These are phyloP conservation scores for Pteruthius melanotis DNA, from an alignment of 2,113 vertebrate species.

Conservation along the genomic window DNA sequence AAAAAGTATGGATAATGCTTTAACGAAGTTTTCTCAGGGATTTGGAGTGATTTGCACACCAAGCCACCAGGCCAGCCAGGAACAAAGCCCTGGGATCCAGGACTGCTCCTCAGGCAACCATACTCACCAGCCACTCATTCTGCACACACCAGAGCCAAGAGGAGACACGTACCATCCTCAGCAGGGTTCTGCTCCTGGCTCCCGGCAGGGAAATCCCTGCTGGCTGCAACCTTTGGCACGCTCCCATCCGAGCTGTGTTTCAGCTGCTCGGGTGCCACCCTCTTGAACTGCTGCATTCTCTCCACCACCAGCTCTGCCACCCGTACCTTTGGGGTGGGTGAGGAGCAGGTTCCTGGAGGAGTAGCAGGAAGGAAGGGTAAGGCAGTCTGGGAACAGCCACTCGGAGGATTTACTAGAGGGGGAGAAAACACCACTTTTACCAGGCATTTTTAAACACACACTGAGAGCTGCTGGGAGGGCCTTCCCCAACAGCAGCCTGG, in stretches of 20 bases:
- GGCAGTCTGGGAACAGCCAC: not conserved
- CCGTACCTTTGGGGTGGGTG: not conserved
- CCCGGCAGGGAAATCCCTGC: not conserved
- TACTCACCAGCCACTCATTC: not conserved
- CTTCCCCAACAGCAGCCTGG: not conserved
- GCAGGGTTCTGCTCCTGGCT: not conserved
- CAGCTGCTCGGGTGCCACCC: constrained; percentile 76
- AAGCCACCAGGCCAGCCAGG: not conserved
- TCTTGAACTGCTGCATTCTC: constrained; percentile 89
- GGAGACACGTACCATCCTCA: constrained; percentile 30
- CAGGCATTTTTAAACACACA: not conserved
- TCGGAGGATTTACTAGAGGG: not conserved
- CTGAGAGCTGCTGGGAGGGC: not conserved
- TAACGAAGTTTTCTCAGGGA: not conserved
- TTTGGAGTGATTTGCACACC: not conserved
- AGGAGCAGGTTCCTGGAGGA: not conserved
- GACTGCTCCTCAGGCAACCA: not conserved
- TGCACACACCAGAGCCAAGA: not conserved
- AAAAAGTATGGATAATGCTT: not conserved
- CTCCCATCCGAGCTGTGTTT: not conserved
- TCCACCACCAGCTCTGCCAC: constrained; percentile 80
- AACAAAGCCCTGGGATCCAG: not conserved
- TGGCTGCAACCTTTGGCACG: not conserved
- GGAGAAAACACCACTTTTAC: not conserved
- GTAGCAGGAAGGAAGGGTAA: not conserved